phyloP scores from a whole-genome alignment of 1,140 invertebrate genomes.

The Popillia japonica region DNA sequence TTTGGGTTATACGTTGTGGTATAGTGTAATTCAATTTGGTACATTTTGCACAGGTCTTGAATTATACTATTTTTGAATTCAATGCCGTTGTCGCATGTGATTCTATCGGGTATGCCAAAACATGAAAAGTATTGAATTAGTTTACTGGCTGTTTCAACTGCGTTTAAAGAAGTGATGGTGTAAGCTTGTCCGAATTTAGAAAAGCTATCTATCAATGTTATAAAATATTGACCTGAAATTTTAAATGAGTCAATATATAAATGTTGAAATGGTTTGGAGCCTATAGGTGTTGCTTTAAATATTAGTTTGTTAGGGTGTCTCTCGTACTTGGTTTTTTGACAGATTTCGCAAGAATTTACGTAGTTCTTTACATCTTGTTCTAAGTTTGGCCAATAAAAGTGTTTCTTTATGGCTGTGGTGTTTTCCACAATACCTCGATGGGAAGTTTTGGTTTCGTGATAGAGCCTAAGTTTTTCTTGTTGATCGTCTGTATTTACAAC shows the following conservation, averaged over 20 bases:
- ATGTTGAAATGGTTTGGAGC: slow-evolving; percentile 23
- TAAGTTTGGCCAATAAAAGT: slow-evolving; percentile 47
- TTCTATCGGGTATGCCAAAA: slow-evolving; percentile 43
- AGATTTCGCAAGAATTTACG: slow-evolving; percentile 43
- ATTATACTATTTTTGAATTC: slow-evolving; percentile 47
- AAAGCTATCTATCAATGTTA: slow-evolving; percentile 37
- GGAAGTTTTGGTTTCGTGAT: slow-evolving; percentile 47
- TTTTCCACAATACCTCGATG: slow-evolving; percentile 48
- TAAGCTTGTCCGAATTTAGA: slow-evolving; percentile 37
- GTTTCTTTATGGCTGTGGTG: slow-evolving; percentile 40
- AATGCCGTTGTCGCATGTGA: slow-evolving; percentile 42
- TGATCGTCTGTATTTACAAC: neutral
- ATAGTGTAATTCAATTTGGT: slow-evolving; percentile 46
- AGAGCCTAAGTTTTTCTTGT: slow-evolving; percentile 39
- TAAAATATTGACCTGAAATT: neutral
- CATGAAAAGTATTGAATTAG: slow-evolving; percentile 41
- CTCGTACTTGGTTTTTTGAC: slow-evolving; percentile 47
- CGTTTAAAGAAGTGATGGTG: slow-evolving; percentile 5
- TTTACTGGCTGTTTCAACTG: slow-evolving; percentile 37
- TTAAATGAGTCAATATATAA: neutral
- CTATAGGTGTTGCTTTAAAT: slow-evolving; percentile 35
- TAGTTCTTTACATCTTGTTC: slow-evolving; percentile 44
- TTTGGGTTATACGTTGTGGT: slow-evolving; percentile 44
- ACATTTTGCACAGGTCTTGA: slow-evolving; percentile 43
- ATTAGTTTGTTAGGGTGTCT: slow-evolving; percentile 44